Evolutionary conservation across 2,113 vertebrate species (phyloP), one percentile per base, ranked within the genome.

Genomic region (Zapus hudsonius): DNA sequence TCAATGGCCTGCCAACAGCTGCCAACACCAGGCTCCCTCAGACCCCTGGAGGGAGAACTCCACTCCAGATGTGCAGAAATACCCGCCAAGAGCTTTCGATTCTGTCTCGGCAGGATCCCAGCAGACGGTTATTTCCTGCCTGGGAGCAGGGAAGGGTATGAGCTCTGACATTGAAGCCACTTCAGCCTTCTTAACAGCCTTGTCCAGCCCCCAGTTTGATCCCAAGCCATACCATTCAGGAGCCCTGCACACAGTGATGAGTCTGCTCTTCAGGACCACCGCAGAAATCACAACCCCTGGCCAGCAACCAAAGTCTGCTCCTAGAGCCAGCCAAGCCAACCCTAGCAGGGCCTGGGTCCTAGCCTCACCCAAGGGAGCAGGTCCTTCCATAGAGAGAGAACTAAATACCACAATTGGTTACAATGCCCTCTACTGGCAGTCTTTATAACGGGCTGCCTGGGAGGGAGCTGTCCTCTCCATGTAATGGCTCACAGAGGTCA

Each of bases 31-130:
- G 73, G 80, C 66, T 76, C 55, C 66, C 76, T 36, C 0, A 0
- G 76, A 64, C 76, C 64, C 69, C 57, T 44, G n/a, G 80, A 36
- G 52, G 75, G 72, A 29, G 78, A 67, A 9, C 3, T 5, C 2
- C 0, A 75, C 91, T 89, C 95, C 95, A 97, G 95, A 95, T 94
- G 96, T 93, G 83, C 91, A n/a, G 47, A 87, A 78, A 79, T 29
- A 6, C 36, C 25, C 0, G 72, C 96, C 96, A 96, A 86, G 80
- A 84, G 61, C 55, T 89, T 79, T 0, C 13, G 91, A 86, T 87
- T 96, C 83, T 3, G 55, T 80, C 92, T 87, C 2, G 89, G 95
- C 72, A 38, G 8, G 1, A 29, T 86, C 74, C 86, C n/a, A 7
- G 89, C 92, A 42, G 80, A 67, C 0, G 79, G 36, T 36, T 74